phyloP scores from a whole-genome alignment of 1,140 invertebrate genomes.

The Drosophila nannoptera region DNA sequence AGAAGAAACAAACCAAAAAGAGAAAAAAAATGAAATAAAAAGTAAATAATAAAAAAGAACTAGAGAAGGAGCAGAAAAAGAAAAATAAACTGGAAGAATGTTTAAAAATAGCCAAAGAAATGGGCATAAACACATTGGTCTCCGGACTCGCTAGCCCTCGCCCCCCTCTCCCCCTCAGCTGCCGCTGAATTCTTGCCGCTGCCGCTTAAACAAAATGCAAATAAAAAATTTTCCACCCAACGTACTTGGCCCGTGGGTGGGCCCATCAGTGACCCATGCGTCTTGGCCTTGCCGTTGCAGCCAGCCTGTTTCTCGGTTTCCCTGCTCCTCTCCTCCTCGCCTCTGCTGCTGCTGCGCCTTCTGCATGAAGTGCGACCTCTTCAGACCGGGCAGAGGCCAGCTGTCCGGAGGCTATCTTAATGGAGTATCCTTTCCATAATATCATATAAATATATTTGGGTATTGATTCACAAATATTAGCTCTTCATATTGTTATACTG shows the following conservation, averaged over 20 bases:
- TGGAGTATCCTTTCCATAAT: no score
- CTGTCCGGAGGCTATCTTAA: neutral
- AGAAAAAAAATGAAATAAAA: slow-evolving; percentile 17
- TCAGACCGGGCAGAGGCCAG: slow-evolving; percentile 7
- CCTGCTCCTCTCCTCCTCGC: neutral
- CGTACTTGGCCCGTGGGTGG: slow-evolving; percentile 32
- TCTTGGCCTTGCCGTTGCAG: no score
- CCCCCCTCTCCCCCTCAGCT: no score
- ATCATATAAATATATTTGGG: no score
- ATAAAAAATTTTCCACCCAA: slow-evolving; percentile 66
- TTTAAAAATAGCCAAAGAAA: slow-evolving; percentile 24
- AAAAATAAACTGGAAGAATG: slow-evolving; percentile 13
- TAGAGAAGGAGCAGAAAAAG: slow-evolving; percentile 33
- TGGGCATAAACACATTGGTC: slow-evolving; percentile 58
- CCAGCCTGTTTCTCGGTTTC: neutral
- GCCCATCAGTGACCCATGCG: slow-evolving; percentile 29
- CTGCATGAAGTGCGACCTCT: slow-evolving; percentile 26
- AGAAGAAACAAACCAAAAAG: slow-evolving; percentile 58
- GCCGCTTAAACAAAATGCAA: slow-evolving; percentile 72
- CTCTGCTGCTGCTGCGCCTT: neutral
- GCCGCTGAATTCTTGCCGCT: slow-evolving; percentile 13
- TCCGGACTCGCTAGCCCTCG: slow-evolving; percentile 25
- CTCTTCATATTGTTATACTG: no score
- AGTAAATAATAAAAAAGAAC: slow-evolving; percentile 46
- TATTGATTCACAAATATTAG: no score